Conservation (phyloP, 2,797 vertebrate genomes). For the Glossophaga mutica region DNA sequence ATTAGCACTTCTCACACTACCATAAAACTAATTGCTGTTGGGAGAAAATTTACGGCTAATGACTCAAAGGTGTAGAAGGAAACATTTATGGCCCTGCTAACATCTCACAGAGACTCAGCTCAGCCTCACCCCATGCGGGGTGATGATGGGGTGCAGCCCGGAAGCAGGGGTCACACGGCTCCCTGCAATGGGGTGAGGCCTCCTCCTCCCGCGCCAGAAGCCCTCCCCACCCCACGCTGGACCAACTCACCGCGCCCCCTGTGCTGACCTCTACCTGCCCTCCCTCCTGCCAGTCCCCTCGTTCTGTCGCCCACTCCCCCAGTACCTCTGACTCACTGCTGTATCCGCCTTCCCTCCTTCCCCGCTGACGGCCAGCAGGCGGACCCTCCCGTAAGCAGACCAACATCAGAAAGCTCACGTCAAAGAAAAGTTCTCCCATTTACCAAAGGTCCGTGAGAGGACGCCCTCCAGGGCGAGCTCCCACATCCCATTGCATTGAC, state of each 20-base stretch:
- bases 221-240: fast-evolving
- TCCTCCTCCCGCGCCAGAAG: background rate
- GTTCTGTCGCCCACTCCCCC: background rate
- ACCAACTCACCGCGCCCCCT: background rate
- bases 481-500: background rate
- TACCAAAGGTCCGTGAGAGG: background rate
- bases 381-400: background rate
- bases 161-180: fast-evolving
- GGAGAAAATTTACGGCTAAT: background rate
- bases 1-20: background rate
- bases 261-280: background rate
- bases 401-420: background rate
- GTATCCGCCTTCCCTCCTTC: fast-evolving
- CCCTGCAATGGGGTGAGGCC: background rate
- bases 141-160: fast-evolving
- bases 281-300: fast-evolving
- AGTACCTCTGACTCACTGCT: fast-evolving
- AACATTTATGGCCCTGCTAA: background rate
- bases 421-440: background rate
- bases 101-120: background rate
- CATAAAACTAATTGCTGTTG: background rate
- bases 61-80: conserved; percentile 5
- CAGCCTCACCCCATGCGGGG: background rate
- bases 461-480: fast-evolving
- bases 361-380: background rate